Evolutionary conservation across 2,888 invertebrate species (phyloP), one percentile per base, ranked within the genome.

Genomic region (Pediacus dermestoides): DNA sequence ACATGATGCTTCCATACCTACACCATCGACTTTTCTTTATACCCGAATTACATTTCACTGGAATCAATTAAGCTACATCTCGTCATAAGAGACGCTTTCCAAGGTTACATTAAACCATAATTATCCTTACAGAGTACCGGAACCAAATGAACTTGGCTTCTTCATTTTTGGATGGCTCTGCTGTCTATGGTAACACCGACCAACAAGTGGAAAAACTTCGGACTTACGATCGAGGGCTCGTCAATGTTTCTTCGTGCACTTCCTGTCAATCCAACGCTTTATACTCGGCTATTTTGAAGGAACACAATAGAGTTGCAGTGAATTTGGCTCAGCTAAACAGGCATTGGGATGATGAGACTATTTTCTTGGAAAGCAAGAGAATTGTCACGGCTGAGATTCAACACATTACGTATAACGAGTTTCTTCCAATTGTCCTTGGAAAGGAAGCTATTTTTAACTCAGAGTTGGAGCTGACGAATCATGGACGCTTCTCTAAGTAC

Each of bases 111-210:
- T n/a, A n/a, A n/a, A n/a, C n/a, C n/a, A n/a, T n/a, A n/a, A n/a
- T 7, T 16, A 10, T 28, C 31, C 23, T 52, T 44, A 4, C 37
- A 85, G 85, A 80, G 44, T 71, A 77, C 44, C 77, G 91, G 30
- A 84, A 90, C 53, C 88, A 90, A 62, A 85, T 91, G 82, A 91
- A 91, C 67, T 73, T 83, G 41, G 91, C 85, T 0, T 85, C 90
- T 0, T 78, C 86, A 1, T 89, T 85, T 63, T 72, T 92, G 38
- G 92, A 92, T 58, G 91, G 82, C 1, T 88, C 88, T 0, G 83
- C 82, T 1, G 68, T 92, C 34, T 92, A 92, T 63, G 90, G 90
- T 7, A 79, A 76, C 43, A 85, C 84, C 0, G 81, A 83, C 34
- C 80, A 82, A 44, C 81, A 82, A 49, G 71, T 85, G 2, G 76